Conservation (phyloP, 2,888 invertebrate species). For the Cremastobaeus sp. region DNA sequence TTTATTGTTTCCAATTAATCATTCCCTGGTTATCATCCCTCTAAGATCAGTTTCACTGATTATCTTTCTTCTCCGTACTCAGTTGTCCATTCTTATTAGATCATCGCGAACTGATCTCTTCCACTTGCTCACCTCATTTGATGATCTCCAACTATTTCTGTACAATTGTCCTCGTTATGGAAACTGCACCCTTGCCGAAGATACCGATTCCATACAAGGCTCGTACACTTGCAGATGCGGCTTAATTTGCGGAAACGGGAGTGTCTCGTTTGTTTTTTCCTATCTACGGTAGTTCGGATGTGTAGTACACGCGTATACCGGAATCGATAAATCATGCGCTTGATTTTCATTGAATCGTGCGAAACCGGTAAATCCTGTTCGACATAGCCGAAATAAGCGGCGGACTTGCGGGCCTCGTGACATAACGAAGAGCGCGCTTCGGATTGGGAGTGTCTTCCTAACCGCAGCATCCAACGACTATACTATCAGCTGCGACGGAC, state of each 20-base stretch:
- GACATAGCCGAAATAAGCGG: constrained; percentile 58
- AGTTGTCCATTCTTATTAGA: neutral
- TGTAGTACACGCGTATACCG: constrained; percentile 40
- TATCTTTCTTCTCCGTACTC: no score
- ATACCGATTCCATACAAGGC: no score
- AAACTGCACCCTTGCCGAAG: no score
- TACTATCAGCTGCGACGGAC: constrained; percentile 76
- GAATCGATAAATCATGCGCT: constrained; percentile 50
- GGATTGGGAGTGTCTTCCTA: constrained; percentile 63
- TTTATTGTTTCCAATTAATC: no score
- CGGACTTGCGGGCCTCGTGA: constrained; percentile 53
- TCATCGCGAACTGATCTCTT: neutral
- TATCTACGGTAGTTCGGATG: constrained; percentile 14
- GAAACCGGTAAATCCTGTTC: constrained; percentile 59
- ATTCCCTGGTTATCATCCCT: no score
- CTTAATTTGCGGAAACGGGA: constrained; percentile 8
- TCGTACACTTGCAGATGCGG: no score
- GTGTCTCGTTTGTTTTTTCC: constrained; percentile 11
- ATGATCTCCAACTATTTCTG: neutral
- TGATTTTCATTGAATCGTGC: constrained; percentile 56
- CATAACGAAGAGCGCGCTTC: constrained; percentile 61
- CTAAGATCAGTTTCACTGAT: no score
- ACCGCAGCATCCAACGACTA: constrained; percentile 67
- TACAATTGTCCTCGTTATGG: neutral
- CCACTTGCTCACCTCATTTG: no score